Percentiles rank a stretch among this genome's conserved stretches.
phyloP scores from a whole-genome alignment of 2,113 vertebrate species.

The Sprattus sprattus region DNA sequence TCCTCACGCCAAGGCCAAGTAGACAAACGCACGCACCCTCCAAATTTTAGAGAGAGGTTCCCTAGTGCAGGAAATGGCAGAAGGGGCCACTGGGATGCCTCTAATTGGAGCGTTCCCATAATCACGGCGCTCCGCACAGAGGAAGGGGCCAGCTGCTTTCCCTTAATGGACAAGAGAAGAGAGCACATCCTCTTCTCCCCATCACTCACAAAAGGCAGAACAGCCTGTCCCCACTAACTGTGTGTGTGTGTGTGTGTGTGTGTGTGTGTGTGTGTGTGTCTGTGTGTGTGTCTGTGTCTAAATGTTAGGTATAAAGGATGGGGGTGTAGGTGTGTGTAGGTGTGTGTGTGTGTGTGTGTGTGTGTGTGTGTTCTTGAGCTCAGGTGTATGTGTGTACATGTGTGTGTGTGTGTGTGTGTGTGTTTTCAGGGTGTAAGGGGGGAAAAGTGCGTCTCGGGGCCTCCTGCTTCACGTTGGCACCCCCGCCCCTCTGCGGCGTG shows the following conservation, averaged over 20 bases:
- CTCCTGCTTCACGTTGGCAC: not conserved
- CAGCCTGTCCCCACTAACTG: not conserved
- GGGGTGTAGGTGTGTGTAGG: not conserved
- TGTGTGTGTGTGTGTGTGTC: not conserved
- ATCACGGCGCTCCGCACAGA: not conserved
- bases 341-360: not conserved
- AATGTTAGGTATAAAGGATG: not conserved
- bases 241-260: constrained; percentile 4
- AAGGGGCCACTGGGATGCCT: constrained; percentile 17
- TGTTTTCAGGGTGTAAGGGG: not conserved
- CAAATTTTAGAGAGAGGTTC: not conserved
- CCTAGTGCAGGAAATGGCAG: constrained; percentile 22
- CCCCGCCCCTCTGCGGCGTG: not conserved
- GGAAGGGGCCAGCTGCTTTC: constrained; percentile 24
- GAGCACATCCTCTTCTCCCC: not conserved
- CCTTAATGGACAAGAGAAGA: constrained; percentile 18
- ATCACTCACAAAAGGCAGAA: not conserved
- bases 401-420: constrained; percentile 3
- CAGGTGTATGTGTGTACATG: not conserved
- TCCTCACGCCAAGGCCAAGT: not conserved
- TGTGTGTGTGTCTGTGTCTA: not conserved
- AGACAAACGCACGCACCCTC: not conserved
- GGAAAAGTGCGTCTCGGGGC: not conserved
- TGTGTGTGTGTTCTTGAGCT: no score
- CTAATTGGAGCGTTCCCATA: not conserved